Evolutionary conservation across 37 sponge, comb jelly and placozoan genomes (phyloP).

Genomic region (Beroe ovata): DNA sequence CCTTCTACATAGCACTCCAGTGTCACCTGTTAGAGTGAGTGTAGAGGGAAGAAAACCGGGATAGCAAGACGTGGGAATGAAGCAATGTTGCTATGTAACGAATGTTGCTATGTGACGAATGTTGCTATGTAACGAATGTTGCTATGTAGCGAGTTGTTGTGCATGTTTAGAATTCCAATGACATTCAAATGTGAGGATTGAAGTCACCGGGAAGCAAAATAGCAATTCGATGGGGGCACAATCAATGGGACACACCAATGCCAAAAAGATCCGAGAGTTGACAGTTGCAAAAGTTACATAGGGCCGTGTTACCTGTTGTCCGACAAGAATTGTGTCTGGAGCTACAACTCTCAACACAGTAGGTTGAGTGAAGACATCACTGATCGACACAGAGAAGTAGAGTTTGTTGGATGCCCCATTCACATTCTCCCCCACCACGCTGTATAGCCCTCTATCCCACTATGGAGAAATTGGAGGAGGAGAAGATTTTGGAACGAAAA

Average conservation of each 20-base stretch:
- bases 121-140: background rate
- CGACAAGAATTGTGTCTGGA: background rate
- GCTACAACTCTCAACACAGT: background rate
- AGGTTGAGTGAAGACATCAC: background rate
- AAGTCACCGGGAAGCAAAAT: too few relatives aligned
- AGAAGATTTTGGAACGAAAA: too few relatives aligned
- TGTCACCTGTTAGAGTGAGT: background rate
- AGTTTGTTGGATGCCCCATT: background rate
- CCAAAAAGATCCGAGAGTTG: too few relatives aligned
- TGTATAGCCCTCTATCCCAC: background rate
- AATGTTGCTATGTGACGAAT: background rate
- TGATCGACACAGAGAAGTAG: background rate
- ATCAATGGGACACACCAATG: too few relatives aligned
- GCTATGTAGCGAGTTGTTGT: too few relatives aligned
- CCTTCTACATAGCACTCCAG: background rate
- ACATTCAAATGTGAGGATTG: too few relatives aligned
- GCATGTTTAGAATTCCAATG: too few relatives aligned
- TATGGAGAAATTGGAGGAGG: background rate
- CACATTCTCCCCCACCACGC: background rate
- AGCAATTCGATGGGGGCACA: too few relatives aligned
- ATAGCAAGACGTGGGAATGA: too few relatives aligned
- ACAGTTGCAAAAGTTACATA: too few relatives aligned
- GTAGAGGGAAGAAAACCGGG: too few relatives aligned
- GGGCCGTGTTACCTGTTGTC: background rate
- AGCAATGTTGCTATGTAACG: background rate